Evolutionary conservation across 2,888 invertebrate species (phyloP), one percentile per base, ranked within the genome.

Genomic region (Mesorhabditis belari): DNA sequence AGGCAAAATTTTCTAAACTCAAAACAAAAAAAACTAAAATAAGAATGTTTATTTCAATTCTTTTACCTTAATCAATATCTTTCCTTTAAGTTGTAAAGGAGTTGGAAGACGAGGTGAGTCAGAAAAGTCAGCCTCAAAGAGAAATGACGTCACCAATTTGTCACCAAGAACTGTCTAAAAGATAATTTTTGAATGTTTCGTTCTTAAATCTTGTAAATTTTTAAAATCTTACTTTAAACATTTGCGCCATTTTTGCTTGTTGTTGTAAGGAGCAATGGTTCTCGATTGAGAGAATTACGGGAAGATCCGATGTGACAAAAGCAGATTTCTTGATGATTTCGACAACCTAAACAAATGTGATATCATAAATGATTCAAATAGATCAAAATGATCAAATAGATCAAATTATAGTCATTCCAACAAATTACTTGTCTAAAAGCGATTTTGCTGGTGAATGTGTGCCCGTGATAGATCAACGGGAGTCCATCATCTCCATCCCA

Each of bases 401-500:
- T n/a, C n/a, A n/a, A n/a, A n/a, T n/a, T n/a, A n/a, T n/a, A n/a
- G n/a, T n/a, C n/a, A n/a, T n/a, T n/a, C n/a, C n/a, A n/a, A n/a
- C n/a, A n/a, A n/a, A n/a, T n/a, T 24, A 69, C 73, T 69, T 84
- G 85, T 78, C 83, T 82, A 83, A 94, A 94, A 3, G 91, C 90
- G 80, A 95, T 93, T 84, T 94, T 94, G 2, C 92, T 91, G 27
- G 93, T 94, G 80, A 94, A 90, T 0, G 94, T 94, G 81, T 92
- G 92, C 0, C 94, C 94, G 80, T 94, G 94, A 83, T 93, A 93
- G 70, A 94, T 94, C 78, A 93, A 88, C 0, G 93, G 94, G 70
- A 88, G 88, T 17, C 92, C 93, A 76, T 94, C 93, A 68, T 94
- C 93, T 0, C 94, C 94, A 79, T 95, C 94, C 91, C 92, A 94